phyloP scores from a whole-genome alignment of 2,888 invertebrate genomes.

The Sialis lutaria region DNA sequence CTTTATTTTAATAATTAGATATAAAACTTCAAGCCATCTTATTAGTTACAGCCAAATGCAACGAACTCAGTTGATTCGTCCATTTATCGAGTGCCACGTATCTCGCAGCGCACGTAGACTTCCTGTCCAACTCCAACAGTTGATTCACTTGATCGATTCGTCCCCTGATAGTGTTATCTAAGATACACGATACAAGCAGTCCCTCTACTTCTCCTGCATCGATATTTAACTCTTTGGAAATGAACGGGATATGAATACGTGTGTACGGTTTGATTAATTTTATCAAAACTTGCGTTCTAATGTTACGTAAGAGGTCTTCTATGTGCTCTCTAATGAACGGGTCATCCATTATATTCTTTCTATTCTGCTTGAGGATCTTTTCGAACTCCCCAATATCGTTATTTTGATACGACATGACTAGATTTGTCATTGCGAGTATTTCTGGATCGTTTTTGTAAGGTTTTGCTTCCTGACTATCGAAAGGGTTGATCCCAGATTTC shows the following conservation, averaged over 20 bases:
- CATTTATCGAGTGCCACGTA: slow-evolving; percentile 91
- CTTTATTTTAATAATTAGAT: background rate
- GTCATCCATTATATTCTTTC: slow-evolving; percentile 96
- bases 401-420: slow-evolving; percentile 93
- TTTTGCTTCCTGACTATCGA: slow-evolving; percentile 99
- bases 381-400: slow-evolving; percentile 98
- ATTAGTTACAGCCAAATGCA: slow-evolving; percentile 81
- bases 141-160: slow-evolving; percentile 89
- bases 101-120: slow-evolving; percentile 66
- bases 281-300: slow-evolving; percentile 91
- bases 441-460: slow-evolving; percentile 99
- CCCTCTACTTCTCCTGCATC: slow-evolving; percentile 92
- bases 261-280: slow-evolving; percentile 97
- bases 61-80: slow-evolving; percentile 76
- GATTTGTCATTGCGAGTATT: slow-evolving; percentile 96
- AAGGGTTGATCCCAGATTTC: slow-evolving; percentile 99
- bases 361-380: slow-evolving; percentile 82
- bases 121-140: slow-evolving; percentile 71
- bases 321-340: slow-evolving; percentile 98
- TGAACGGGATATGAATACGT: slow-evolving; percentile 92
- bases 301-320: slow-evolving; percentile 89
- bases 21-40: slow-evolving; percentile 62
- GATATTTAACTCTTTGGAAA: slow-evolving; percentile 86
- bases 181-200: slow-evolving; percentile 89
- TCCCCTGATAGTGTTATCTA: slow-evolving; percentile 82